These are phyloP conservation scores for Rhopalosiphum padi DNA, from an alignment of 1,140 invertebrate genomes.

Conservation along the genomic window DNA sequence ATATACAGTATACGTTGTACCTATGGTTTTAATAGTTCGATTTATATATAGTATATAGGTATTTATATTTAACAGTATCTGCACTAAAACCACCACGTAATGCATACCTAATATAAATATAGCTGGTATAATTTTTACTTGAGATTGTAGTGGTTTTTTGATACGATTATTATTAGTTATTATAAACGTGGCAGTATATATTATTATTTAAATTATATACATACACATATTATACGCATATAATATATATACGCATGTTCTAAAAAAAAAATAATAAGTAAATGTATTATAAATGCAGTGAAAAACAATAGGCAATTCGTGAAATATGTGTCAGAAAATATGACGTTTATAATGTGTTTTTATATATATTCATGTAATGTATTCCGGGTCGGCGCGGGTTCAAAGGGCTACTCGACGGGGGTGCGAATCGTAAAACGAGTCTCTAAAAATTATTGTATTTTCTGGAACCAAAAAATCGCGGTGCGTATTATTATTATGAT, in stretches of 20 bases:
- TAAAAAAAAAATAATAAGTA: background rate
- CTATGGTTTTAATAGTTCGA: background rate
- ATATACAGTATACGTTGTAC: background rate
- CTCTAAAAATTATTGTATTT: slow-evolving; percentile 55
- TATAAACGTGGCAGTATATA: background rate
- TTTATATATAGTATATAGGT: too few relatives aligned
- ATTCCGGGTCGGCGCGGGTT: slow-evolving; percentile 51
- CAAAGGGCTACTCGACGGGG: slow-evolving; percentile 53
- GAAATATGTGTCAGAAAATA: slow-evolving; percentile 40
- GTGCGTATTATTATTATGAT: background rate
- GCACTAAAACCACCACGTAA: background rate
- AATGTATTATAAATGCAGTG: background rate
- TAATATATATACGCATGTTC: background rate
- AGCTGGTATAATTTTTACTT: background rate
- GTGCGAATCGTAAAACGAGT: slow-evolving; percentile 57
- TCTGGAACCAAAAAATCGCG: slow-evolving; percentile 51
- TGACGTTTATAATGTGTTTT: slow-evolving; percentile 31
- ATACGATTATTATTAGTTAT: background rate
- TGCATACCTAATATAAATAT: too few relatives aligned
- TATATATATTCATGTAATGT: slow-evolving; percentile 22
- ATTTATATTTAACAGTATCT: background rate
- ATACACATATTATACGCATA: too few relatives aligned
- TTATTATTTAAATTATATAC: background rate
- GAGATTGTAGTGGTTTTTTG: background rate
- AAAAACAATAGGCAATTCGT: slow-evolving; percentile 39